Conservation (phyloP, 2,888 invertebrate species). For the Acanthacorydalis orientalis region DNA sequence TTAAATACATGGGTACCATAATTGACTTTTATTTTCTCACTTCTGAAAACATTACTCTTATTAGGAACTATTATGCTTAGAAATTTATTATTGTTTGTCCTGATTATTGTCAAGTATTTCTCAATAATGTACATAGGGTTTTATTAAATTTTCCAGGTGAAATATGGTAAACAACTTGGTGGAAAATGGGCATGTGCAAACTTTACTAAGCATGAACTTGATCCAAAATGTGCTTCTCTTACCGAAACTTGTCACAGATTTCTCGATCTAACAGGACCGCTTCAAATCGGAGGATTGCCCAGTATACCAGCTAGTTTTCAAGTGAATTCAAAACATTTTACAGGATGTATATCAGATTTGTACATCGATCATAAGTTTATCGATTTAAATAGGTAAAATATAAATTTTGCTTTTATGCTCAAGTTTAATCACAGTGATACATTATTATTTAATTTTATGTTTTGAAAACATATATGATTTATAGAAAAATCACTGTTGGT, state of each 20-base stretch:
- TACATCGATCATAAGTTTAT: constrained; percentile 71
- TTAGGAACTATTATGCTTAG: too few species aligned
- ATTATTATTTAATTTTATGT: constrained; percentile 1
- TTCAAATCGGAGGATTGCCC: constrained; percentile 85
- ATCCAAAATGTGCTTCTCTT: constrained; percentile 52
- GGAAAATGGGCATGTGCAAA: constrained; percentile 71
- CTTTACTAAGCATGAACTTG: constrained; percentile 51
- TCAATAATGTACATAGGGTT: too few species aligned
- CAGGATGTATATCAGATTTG: constrained; percentile 83
- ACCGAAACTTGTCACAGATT: constrained; percentile 75
- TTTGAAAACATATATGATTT: too few species aligned
- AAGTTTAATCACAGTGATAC: neutral
- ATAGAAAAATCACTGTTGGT: too few species aligned
- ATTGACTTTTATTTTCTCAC: too few species aligned
- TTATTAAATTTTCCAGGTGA: constrained; percentile 20
- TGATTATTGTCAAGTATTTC: too few species aligned
- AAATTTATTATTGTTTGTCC: too few species aligned
- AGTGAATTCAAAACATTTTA: constrained; percentile 62
- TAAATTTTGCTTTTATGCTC: neutral
- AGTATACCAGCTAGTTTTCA: constrained; percentile 63
- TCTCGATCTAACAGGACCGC: constrained; percentile 80
- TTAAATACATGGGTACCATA: too few species aligned
- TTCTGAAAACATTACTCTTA: too few species aligned
- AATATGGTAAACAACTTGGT: constrained; percentile 50
- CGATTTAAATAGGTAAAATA: constrained; percentile 57